Percentiles rank a stretch among this genome's conserved stretches.
phyloP scores from a whole-genome alignment of 2,113 vertebrate species.

The Neotoma lepida region DNA sequence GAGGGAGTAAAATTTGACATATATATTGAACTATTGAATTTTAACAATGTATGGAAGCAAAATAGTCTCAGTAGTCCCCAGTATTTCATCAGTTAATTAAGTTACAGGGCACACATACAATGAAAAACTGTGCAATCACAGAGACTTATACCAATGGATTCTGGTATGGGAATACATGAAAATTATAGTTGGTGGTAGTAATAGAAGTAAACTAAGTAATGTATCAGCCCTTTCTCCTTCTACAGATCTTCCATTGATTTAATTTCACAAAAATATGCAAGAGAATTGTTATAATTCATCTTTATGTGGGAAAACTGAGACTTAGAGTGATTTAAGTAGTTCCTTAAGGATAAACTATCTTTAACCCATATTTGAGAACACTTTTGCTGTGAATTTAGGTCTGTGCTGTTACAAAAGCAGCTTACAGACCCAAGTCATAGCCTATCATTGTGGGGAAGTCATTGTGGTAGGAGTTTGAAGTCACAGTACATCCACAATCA shows the following conservation, averaged over 20 bases:
- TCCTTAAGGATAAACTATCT: neutral
- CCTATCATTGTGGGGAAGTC: neutral
- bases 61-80: neutral
- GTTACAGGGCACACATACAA: neutral
- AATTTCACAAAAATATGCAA: neutral
- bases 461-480: neutral
- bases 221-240: neutral
- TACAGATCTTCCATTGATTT: neutral
- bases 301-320: neutral
- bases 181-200: neutral
- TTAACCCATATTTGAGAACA: conserved; percentile 17
- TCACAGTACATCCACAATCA: neutral
- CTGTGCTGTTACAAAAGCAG: neutral
- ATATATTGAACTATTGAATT: neutral
- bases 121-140: neutral
- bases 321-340: neutral
- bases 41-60: neutral
- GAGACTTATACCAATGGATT: neutral
- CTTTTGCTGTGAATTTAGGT: neutral
- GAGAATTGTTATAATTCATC: neutral
- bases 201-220: neutral
- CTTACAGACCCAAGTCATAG: neutral
- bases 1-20: neutral
- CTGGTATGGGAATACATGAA: neutral
- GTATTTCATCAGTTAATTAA: conserved; percentile 28